Conservation (phyloP, 2,888 invertebrate genomes). For the Torymus tubicola region DNA sequence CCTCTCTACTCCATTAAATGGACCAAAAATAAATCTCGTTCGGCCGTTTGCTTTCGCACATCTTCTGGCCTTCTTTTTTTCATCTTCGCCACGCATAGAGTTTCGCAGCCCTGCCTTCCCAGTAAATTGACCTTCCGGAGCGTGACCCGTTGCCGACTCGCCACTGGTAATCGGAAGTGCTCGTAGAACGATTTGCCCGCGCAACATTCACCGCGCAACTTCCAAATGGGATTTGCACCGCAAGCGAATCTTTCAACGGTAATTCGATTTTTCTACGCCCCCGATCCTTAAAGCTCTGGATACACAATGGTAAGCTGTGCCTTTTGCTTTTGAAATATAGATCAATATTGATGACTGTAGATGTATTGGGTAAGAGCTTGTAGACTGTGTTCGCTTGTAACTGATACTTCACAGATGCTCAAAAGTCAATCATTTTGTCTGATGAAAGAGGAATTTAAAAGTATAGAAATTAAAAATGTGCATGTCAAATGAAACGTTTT, state of each 20-base stretch:
- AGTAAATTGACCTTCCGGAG: slow-evolving; percentile 42
- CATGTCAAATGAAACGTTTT: too few species aligned
- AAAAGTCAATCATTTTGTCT: too few species aligned
- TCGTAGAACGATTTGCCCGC: slow-evolving; percentile 24
- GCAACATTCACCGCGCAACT: background rate
- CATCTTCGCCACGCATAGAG: background rate
- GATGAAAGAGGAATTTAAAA: too few species aligned
- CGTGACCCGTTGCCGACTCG: slow-evolving; percentile 16
- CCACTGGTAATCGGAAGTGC: slow-evolving; percentile 45
- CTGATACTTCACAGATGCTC: too few species aligned
- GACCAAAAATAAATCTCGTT: background rate
- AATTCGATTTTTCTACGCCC: slow-evolving; percentile 22
- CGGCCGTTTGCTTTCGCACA: background rate
- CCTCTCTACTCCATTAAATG: too few species aligned
- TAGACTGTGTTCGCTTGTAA: too few species aligned
- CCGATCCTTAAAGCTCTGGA: background rate
- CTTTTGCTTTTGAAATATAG: too few species aligned
- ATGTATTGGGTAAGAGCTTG: too few species aligned
- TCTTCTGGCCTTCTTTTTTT: background rate
- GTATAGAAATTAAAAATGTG: too few species aligned
- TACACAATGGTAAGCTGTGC: too few species aligned
- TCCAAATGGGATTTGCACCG: slow-evolving; percentile 26
- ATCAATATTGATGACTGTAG: too few species aligned
- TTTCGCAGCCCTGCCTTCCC: background rate
- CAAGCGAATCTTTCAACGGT: background rate